Evolutionary conservation across 2,113 vertebrate species (phyloP).

Genomic region (Bothrops jararaca): DNA sequence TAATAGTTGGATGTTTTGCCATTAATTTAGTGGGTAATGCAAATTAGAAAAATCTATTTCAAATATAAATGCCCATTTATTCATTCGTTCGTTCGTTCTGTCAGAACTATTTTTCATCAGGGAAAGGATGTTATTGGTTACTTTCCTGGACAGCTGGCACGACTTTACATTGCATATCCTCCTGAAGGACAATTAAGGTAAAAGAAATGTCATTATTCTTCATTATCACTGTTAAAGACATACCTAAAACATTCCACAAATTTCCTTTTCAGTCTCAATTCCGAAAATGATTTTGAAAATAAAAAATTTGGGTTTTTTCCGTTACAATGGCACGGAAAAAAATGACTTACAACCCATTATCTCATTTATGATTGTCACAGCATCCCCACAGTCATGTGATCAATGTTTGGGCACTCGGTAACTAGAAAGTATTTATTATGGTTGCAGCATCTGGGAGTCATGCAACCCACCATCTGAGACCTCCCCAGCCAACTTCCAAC

Average conservation of each 20-base stretch:
- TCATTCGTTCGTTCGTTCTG: not conserved
- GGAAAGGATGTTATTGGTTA: constrained; percentile 51
- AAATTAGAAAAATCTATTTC: not conserved
- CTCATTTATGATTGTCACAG: not conserved
- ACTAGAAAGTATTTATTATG: not conserved
- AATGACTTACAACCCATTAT: not conserved
- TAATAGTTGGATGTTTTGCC: not conserved
- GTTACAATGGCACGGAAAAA: not conserved
- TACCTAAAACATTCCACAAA: not conserved
- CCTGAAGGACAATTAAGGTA: constrained; percentile 26
- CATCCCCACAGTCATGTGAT: not conserved
- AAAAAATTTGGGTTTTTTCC: not conserved
- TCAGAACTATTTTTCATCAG: constrained; percentile 40
- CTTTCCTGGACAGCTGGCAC: constrained; percentile 36
- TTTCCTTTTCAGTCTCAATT: not conserved
- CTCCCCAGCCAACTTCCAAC: not conserved
- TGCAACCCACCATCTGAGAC: not conserved
- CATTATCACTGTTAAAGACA: not conserved
- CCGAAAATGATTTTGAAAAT: not conserved
- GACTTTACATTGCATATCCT: not conserved
- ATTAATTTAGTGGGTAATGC: not conserved
- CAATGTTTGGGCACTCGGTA: not conserved
- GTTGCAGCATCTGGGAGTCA: not conserved
- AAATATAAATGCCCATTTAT: not conserved
- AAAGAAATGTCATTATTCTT: not conserved